These are phyloP conservation scores for Archocentrus centrarchus DNA, from an alignment of 2,113 vertebrate genomes.

Conservation along the genomic window DNA sequence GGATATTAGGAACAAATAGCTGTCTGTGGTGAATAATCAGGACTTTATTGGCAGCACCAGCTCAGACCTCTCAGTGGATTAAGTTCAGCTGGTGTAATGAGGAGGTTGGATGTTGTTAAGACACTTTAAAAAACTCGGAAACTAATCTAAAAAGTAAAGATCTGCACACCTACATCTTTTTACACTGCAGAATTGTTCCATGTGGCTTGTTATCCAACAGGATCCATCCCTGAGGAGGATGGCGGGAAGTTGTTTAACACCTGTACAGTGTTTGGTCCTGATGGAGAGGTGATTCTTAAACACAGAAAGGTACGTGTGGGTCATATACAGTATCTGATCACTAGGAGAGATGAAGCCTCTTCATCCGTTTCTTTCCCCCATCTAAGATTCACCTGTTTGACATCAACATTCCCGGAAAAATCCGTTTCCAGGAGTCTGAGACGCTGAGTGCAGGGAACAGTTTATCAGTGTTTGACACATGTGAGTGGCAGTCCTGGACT, in stretches of 20 bases:
- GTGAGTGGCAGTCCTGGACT: constrained; percentile 78
- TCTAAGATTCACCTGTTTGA: constrained; percentile 96
- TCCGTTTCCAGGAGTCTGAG: constrained; percentile 96
- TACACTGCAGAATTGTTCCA: neutral
- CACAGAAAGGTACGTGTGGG: constrained; percentile 88
- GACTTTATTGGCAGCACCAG: too few species aligned
- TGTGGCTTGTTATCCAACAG: constrained; percentile 71
- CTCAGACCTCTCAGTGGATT: too few species aligned
- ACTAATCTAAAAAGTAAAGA: neutral
- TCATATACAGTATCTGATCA: neutral
- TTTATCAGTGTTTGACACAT: constrained; percentile 91
- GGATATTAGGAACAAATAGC: too few species aligned
- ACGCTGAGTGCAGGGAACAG: constrained; percentile 88
- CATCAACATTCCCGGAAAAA: constrained; percentile 94
- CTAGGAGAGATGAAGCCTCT: neutral
- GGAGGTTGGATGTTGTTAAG: too few species aligned
- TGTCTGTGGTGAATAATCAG: too few species aligned
- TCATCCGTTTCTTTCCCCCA: constrained; percentile 35
- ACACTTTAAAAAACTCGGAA: neutral
- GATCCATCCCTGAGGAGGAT: constrained; percentile 96
- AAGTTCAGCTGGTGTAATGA: too few species aligned
- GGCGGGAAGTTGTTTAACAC: constrained; percentile 92
- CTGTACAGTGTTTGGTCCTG: constrained; percentile 91
- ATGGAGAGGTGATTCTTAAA: constrained; percentile 89
- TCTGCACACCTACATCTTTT: neutral